Percentiles rank a stretch among this genome's conserved stretches.
Evolutionary conservation across 2,888 invertebrate species (phyloP).

Genomic region (Drosophila subquinaria): DNA sequence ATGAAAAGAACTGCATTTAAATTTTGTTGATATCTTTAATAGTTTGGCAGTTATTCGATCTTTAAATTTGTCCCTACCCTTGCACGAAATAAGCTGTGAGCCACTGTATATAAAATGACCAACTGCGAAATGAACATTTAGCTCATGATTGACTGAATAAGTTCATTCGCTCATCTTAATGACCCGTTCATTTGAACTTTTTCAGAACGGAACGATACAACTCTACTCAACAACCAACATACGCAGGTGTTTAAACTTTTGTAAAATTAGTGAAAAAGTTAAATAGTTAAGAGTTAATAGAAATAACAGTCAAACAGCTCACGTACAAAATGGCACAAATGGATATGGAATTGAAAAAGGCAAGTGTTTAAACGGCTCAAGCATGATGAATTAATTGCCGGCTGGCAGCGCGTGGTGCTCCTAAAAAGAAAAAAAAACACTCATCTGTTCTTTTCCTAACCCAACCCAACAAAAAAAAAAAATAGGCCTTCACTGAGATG

Average conservation of each 20-base stretch:
- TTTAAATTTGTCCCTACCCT: no score
- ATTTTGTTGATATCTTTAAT: no score
- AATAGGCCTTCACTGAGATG: conserved; percentile 91
- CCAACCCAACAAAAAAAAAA: conserved; percentile 9
- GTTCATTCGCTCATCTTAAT: no score
- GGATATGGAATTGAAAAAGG: conserved; percentile 85
- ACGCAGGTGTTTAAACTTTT: conserved; percentile 62
- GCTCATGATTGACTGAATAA: no score
- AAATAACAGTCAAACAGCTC: conserved; percentile 3
- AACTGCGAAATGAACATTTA: no score
- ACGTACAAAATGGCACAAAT: conserved; percentile 82
- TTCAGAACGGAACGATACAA: no score
- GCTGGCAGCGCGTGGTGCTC: conserved; percentile 49
- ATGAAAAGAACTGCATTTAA: no score
- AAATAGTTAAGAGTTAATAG: conserved; percentile 2
- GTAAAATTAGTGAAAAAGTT: conserved; percentile 32
- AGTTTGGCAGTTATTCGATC: no score
- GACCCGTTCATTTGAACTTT: no score
- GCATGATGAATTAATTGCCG: not conserved
- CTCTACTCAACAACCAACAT: no score
- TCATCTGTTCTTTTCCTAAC: conserved; percentile 23
- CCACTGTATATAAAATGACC: no score
- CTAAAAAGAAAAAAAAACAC: conserved; percentile 17
- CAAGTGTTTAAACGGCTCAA: conserved; percentile 38
- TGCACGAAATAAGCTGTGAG: no score